A percentile compares a stretch with the other conserved stretches of the same genome.
These are phyloP conservation scores for Nephrotoma guestfalica DNA, from an alignment of 2,888 invertebrate genomes.

Conservation along the genomic window DNA sequence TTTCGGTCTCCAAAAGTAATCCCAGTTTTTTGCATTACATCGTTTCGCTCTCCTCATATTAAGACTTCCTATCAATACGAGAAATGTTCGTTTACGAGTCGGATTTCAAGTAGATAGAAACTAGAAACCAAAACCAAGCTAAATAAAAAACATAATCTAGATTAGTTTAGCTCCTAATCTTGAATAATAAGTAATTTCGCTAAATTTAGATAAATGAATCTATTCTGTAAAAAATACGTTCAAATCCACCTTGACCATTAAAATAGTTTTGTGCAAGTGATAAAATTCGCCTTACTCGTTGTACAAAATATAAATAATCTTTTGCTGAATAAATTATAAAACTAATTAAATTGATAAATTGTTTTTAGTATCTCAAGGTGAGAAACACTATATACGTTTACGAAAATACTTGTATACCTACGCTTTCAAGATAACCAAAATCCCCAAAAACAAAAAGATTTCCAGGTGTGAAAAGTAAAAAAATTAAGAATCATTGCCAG, in stretches of 20 bases:
- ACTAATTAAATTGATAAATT: not conserved
- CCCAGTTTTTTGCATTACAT: too few relatives aligned
- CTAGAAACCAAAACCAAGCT: too few relatives aligned
- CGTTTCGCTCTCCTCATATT: too few relatives aligned
- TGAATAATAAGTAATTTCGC: too few relatives aligned
- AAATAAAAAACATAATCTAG: too few relatives aligned
- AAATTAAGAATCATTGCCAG: not conserved
- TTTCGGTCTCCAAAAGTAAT: too few relatives aligned
- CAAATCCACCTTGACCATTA: not conserved
- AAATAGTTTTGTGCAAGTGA: not conserved
- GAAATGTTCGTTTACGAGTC: too few relatives aligned
- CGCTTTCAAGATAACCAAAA: not conserved
- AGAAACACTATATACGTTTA: not conserved
- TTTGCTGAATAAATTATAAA: not conserved
- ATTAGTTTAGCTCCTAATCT: too few relatives aligned
- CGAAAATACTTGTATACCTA: not conserved
- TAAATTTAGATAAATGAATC: too few relatives aligned
- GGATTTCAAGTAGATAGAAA: too few relatives aligned
- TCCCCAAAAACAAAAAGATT: not conserved
- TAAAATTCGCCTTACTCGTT: not conserved
- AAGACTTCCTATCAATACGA: too few relatives aligned
- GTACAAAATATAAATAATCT: not conserved
- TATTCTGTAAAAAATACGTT: not conserved
- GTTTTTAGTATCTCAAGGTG: not conserved
- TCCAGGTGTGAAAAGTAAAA: not conserved